These are phyloP conservation scores for Aproaerema taeniolella DNA, from an alignment of 2,888 invertebrate genomes.

Conservation along the genomic window DNA sequence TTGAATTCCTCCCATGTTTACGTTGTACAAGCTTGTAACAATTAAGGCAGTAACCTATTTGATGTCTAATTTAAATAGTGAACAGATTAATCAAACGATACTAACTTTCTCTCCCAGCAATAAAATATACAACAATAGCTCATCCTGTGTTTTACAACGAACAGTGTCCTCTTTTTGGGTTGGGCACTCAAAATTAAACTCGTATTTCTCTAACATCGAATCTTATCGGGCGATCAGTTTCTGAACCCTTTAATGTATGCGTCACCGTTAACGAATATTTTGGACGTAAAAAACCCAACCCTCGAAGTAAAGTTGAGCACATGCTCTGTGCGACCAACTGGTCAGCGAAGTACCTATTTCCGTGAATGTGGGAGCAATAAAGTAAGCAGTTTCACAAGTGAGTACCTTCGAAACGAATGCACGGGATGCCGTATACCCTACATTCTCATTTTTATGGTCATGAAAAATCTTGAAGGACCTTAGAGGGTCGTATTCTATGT, in stretches of 20 bases:
- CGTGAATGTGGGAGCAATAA: constrained; percentile 52
- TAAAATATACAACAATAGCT: constrained; percentile 67
- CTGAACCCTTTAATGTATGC: constrained; percentile 68
- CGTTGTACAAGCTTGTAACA: constrained; percentile 52
- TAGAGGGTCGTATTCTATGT: too few relatives aligned
- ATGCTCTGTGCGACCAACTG: constrained; percentile 38
- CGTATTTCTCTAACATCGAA: constrained; percentile 56
- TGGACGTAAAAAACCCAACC: constrained; percentile 33
- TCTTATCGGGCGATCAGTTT: constrained; percentile 66
- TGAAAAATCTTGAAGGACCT: constrained; percentile 43
- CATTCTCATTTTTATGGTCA: constrained; percentile 57
- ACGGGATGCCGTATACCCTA: constrained; percentile 51
- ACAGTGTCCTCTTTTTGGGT: constrained; percentile 54
- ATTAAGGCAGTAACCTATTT: constrained; percentile 54
- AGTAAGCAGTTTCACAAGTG: constrained; percentile 66
- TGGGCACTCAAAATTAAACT: constrained; percentile 56
- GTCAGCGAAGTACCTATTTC: constrained; percentile 46
- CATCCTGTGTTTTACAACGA: constrained; percentile 63
- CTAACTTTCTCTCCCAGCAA: constrained; percentile 54
- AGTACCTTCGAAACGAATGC: constrained; percentile 56
- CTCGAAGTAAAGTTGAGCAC: constrained; percentile 32
- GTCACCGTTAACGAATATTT: constrained; percentile 52
- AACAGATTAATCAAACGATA: constrained; percentile 70
- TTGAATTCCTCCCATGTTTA: constrained; percentile 36
- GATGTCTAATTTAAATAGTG: constrained; percentile 64